Evolutionary conservation across 2,888 invertebrate species (phyloP), one percentile per base, ranked within the genome.

Genomic region (Andrena praecox): DNA sequence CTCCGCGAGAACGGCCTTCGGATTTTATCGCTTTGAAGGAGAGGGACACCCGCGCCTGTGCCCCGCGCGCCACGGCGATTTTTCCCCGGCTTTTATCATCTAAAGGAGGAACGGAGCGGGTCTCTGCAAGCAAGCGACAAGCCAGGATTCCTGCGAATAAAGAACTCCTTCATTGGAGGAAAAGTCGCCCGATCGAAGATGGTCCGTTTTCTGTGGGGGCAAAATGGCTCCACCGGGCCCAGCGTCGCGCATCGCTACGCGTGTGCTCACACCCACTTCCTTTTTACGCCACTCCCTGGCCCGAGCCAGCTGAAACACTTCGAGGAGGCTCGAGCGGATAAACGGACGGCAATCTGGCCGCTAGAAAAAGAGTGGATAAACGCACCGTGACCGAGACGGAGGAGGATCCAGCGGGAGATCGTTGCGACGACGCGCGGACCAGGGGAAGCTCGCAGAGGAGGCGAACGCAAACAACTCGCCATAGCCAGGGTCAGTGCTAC

Each of bases 251-350:
- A 92, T 90, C 91, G 94, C 91, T 92, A 93, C 93, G 91, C 93
- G 91, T 89, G 86, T 91, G 93, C 92, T 93, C 93, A 93, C 93
- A 93, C 93, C 94, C 93, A 93, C 93, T 94, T 94, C 94, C 94
- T 93, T 93, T 93, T 93, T 93, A 93, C 89, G 93, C 94, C 94
- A 93, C 94, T 93, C 94, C 93, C 93, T 93, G 91, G 83, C 83
- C 90, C 90, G 33, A 31, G 12, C 60, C 62, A 10, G 33, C 62
- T 62, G 33, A 62, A 20, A 62, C 8, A 33, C 27, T n/a, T 24
- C 33, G 62, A 48, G 56, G 71, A 71, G 62, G n/a, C 48, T 82
- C 24, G 35, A 73, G 29, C 73, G 42, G 63, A 72, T 42, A 59
- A 72, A 56, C 62, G 33, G 52, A 20, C 33, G 24, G 33, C 42